Evolutionary conservation across 2,888 invertebrate genomes (phyloP).

Genomic region (Hydropsyche betteni): DNA sequence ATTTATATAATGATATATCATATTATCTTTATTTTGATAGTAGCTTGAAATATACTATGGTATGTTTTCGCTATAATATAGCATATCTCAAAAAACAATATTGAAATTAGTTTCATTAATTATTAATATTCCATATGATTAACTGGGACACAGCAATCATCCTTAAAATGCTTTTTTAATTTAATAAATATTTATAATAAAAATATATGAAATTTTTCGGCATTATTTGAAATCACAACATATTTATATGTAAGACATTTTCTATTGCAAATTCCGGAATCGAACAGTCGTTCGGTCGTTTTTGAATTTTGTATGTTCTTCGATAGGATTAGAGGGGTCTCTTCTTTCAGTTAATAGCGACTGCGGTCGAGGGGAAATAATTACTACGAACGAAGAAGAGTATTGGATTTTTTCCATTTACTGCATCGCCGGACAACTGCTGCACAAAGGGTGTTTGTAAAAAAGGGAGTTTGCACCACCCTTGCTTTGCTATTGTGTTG

Average conservation of each 20-base stretch:
- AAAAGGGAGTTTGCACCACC: not conserved
- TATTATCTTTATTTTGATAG: too few species aligned
- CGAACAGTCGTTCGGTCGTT: too few species aligned
- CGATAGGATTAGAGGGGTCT: not conserved
- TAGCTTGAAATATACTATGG: too few species aligned
- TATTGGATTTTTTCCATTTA: slow-evolving; percentile 15
- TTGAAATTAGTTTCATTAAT: too few species aligned
- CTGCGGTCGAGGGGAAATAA: slow-evolving; percentile 20
- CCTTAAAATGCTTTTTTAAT: not conserved
- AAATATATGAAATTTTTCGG: not conserved
- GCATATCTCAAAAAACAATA: too few species aligned
- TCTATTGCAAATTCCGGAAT: too few species aligned
- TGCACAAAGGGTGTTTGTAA: not conserved
- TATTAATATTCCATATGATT: too few species aligned
- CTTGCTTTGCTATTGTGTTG: not conserved
- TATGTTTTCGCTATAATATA: too few species aligned
- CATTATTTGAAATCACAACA: not conserved
- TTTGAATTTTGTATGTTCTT: not conserved
- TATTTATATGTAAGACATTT: not conserved
- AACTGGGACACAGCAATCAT: too few species aligned
- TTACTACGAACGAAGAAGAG: slow-evolving; percentile 9
- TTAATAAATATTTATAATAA: not conserved
- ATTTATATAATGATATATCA: too few species aligned
- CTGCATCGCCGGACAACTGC: slow-evolving; percentile 21
- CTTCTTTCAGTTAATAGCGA: too few species aligned